Conservation (phyloP, 2,888 invertebrate species). For the Troilus luridus region DNA sequence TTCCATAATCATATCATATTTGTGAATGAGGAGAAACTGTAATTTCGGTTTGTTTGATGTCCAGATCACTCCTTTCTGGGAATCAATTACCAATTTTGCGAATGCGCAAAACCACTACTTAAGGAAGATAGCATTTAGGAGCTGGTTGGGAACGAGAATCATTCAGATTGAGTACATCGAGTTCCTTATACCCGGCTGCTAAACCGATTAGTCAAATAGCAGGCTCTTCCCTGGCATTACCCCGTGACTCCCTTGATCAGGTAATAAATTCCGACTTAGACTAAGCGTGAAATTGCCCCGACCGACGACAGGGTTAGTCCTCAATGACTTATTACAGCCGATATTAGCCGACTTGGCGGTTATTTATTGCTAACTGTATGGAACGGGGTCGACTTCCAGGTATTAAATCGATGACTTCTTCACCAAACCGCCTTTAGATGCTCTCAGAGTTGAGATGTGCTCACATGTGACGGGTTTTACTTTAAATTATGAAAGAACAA, state of each 20-base stretch:
- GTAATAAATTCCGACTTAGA: conserved; percentile 7
- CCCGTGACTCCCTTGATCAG: background rate
- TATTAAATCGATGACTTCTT: background rate
- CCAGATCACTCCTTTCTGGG: background rate
- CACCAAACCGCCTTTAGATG: background rate
- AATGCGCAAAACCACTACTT: background rate
- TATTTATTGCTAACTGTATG: background rate
- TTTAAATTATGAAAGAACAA: too few species aligned
- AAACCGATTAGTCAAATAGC: conserved; percentile 29
- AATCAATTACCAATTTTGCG: background rate
- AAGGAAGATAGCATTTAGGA: background rate
- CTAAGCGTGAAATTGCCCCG: background rate
- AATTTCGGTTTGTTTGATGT: conserved; percentile 37
- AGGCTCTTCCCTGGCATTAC: background rate
- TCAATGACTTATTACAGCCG: conserved; percentile 1
- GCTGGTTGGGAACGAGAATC: background rate
- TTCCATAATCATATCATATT: background rate
- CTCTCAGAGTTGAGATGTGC: background rate
- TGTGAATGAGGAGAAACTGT: background rate
- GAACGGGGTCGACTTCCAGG: background rate
- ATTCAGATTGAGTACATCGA: background rate
- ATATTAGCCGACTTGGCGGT: background rate
- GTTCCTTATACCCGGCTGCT: background rate
- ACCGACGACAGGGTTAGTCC: conserved; percentile 11
- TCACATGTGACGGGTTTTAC: too few species aligned